Evolutionary conservation across 1,140 invertebrate species (phyloP), one percentile per base, ranked within the genome.

Genomic region (Agrypnia vestita): DNA sequence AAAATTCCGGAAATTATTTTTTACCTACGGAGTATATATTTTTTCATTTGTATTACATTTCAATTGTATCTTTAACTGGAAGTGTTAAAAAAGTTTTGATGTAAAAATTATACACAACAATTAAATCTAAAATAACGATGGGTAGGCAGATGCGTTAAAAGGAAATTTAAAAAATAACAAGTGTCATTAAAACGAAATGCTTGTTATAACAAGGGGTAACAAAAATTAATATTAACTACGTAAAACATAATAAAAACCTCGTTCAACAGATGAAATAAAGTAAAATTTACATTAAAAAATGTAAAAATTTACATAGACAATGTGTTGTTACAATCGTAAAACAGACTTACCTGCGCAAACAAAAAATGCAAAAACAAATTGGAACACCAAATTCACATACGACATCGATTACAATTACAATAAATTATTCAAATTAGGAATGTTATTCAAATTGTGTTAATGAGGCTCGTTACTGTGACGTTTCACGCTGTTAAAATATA

Each of bases 271-370:
- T n/a, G 17, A 19, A 59, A 47, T 10, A 17, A 15, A 53, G n/a
- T 73, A 55, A 21, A 49, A 25, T 55, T 55, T 21, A 55, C 69
- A 73, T 17, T 19, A 25, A 51, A 13, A 35, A 21, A 55, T 25
- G 1, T 13, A 13, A 73, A 73, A 73, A 73, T 73, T 73, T 12
- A 73, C 69, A 73, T 73, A 53, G 11, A 55, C 51, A 73, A 19
- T 21, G 47, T 12, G 13, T 15, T 44, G 46, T 43, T n/a, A 69
- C 64, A 73, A 47, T 53, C 69, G 53, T 49, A 73, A 73, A 73
- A 73, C 49, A 73, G 53, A 73, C 69, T 73, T 73, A 73, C 69
- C 69, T 73, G 69, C 25, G 15, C 69, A 51, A 73, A 73, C 21
- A 47, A 71, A 71, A 64, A 47, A 49, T 13, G 19, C 19, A 15